Percentiles rank a stretch among this genome's conserved stretches.
These are phyloP conservation scores for Boulengerochromis microlepis DNA, from an alignment of 2,113 vertebrate species.

Conservation along the genomic window DNA sequence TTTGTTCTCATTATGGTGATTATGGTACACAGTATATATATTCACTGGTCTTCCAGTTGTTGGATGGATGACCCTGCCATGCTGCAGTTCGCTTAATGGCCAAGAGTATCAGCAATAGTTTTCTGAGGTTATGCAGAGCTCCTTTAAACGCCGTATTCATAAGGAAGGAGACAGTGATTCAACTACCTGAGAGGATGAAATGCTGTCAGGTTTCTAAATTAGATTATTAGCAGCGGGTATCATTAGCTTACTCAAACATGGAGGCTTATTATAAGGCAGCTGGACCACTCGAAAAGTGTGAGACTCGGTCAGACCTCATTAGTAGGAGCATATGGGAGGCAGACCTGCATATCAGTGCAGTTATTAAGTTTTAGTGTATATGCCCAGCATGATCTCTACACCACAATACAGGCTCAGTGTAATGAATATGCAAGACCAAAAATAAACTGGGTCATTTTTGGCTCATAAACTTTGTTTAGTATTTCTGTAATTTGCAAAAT, in stretches of 20 bases:
- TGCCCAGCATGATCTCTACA: constrained; percentile 18
- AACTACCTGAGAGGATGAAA: background rate
- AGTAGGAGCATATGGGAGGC: constrained; percentile 65
- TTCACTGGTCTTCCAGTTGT: background rate
- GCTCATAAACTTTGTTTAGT: background rate
- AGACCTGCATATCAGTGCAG: constrained; percentile 31
- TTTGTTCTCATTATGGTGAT: background rate
- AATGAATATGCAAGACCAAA: constrained; percentile 32
- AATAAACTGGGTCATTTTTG: background rate
- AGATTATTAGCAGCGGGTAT: constrained; percentile 58
- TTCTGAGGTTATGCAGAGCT: background rate
- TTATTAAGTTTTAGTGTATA: constrained; percentile 48
- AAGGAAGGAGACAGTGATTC: background rate
- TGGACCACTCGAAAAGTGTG: constrained; percentile 44
- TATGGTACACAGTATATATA: background rate
- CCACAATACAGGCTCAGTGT: background rate
- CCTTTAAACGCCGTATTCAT: background rate
- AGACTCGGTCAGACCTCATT: constrained; percentile 69
- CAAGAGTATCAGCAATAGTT: background rate
- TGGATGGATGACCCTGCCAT: background rate
- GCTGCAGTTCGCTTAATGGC: background rate
- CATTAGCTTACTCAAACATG: constrained; percentile 70
- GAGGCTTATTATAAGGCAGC: constrained; percentile 66
- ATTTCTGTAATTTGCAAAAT: background rate
- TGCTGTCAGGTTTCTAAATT: constrained; percentile 50